These are phyloP conservation scores for Loriculus beryllinus DNA, from an alignment of 2,797 vertebrate species.

Conservation along the genomic window DNA sequence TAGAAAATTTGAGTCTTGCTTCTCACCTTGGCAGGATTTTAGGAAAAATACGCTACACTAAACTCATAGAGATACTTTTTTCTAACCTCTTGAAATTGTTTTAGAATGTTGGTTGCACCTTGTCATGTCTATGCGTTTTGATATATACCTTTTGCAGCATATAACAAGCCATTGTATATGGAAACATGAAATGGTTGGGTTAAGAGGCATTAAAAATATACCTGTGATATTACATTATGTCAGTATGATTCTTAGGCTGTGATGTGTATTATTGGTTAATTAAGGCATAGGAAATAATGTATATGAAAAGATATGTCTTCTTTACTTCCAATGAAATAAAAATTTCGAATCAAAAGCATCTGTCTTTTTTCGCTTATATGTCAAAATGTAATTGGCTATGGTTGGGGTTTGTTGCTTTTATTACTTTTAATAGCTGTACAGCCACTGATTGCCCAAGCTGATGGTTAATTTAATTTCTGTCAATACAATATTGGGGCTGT, in stretches of 20 bases:
- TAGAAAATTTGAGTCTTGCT: neutral
- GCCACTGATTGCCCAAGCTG: slow-evolving; percentile 83
- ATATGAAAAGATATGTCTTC: slow-evolving; percentile 59
- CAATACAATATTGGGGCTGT: slow-evolving; percentile 87
- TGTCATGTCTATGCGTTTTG: neutral
- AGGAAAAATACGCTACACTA: neutral
- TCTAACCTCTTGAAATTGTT: neutral
- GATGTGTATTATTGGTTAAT: slow-evolving; percentile 56
- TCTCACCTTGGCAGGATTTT: neutral
- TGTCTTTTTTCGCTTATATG: slow-evolving; percentile 79
- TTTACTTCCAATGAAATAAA: slow-evolving; percentile 61
- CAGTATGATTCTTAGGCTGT: slow-evolving; percentile 5
- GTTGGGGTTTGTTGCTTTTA: slow-evolving; percentile 82
- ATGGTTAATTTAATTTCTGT: slow-evolving; percentile 89
- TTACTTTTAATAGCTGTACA: slow-evolving; percentile 85
- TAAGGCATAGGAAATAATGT: slow-evolving; percentile 53
- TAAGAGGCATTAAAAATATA: neutral
- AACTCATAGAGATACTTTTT: neutral
- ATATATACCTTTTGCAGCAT: neutral
- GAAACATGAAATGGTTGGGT: neutral
- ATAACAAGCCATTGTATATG: neutral
- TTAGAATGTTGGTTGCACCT: neutral
- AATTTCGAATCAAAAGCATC: slow-evolving; percentile 73
- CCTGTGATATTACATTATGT: slow-evolving; percentile 15
- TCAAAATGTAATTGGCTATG: slow-evolving; percentile 84